phyloP scores from a whole-genome alignment of 2,113 vertebrate genomes.

The Mus spicilegus region DNA sequence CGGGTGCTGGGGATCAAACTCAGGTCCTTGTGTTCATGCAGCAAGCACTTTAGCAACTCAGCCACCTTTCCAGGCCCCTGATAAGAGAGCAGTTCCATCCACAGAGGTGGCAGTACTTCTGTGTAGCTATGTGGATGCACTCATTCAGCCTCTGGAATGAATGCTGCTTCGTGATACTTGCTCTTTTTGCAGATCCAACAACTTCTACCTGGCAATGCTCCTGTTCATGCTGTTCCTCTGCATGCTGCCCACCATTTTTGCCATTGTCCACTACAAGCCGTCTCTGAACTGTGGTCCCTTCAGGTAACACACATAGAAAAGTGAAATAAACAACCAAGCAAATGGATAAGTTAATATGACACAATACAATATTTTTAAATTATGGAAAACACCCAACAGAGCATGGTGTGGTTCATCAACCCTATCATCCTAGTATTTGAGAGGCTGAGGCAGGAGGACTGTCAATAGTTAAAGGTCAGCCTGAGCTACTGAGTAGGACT shows the following conservation, averaged over 20 bases:
- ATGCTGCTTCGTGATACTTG: rapidly evolving
- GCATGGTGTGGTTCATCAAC: not conserved
- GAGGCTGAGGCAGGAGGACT: not conserved
- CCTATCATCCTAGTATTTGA: not conserved
- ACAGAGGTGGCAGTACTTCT: rapidly evolving
- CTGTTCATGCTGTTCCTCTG: slow-evolving; percentile 98
- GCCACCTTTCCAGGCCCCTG: too few relatives aligned
- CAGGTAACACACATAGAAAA: slow-evolving; percentile 86
- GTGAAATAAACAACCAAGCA: not conserved
- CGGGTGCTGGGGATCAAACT: not conserved
- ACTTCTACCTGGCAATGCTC: slow-evolving; percentile 98
- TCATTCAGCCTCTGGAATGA: rapidly evolving
- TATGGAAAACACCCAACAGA: not conserved
- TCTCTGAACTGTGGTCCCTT: slow-evolving; percentile 96
- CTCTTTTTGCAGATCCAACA: slow-evolving; percentile 93
- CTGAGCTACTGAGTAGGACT: not conserved
- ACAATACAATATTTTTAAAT: not conserved
- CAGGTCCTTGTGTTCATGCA: too few relatives aligned
- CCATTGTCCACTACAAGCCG: slow-evolving; percentile 95
- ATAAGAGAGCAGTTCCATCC: not conserved
- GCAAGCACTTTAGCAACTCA: not conserved
- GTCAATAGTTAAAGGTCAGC: not conserved
- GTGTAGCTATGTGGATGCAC: rapidly evolving
- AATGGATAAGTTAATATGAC: not conserved
- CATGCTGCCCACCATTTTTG: slow-evolving; percentile 97